These are phyloP conservation scores for Tautogolabrus adspersus DNA, from an alignment of 2,113 vertebrate genomes.

Conservation along the genomic window DNA sequence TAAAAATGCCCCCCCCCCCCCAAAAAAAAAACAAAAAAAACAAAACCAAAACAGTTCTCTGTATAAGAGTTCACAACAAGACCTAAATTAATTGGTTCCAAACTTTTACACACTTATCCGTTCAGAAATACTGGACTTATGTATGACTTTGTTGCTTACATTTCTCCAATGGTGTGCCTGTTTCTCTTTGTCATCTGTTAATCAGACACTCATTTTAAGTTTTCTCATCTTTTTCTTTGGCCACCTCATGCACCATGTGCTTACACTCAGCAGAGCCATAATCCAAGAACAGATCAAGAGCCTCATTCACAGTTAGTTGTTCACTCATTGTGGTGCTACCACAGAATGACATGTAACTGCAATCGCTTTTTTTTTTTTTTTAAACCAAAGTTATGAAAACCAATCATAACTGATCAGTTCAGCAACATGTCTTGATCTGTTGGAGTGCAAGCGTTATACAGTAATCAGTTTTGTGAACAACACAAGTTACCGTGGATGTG, in stretches of 20 bases:
- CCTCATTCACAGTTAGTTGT: constrained; percentile 59
- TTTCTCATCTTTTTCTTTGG: constrained; percentile 10
- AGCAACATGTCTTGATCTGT: background rate
- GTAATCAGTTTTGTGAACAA: too few species aligned
- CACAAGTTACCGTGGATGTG: too few species aligned
- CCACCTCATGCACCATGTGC: background rate
- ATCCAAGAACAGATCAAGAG: constrained; percentile 49
- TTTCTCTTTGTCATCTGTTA: constrained; percentile 9
- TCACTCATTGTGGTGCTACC: constrained; percentile 47
- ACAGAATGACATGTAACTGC: constrained; percentile 54
- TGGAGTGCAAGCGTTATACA: background rate
- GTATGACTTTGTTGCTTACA: too few species aligned
- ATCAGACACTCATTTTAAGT: background rate
- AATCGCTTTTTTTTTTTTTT: background rate
- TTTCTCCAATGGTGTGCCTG: too few species aligned
- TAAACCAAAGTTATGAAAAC: constrained; percentile 38
- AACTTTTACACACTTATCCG: too few species aligned
- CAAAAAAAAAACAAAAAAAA: too few species aligned
- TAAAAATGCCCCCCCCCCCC: too few species aligned
- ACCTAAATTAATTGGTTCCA: too few species aligned
- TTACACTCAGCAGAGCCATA: constrained; percentile 1
- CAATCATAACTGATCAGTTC: background rate
- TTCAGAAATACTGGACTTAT: too few species aligned
- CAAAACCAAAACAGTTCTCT: too few species aligned
- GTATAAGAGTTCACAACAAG: too few species aligned